phyloP scores from a whole-genome alignment of 23 tunicate species.

The Styela plicata region DNA sequence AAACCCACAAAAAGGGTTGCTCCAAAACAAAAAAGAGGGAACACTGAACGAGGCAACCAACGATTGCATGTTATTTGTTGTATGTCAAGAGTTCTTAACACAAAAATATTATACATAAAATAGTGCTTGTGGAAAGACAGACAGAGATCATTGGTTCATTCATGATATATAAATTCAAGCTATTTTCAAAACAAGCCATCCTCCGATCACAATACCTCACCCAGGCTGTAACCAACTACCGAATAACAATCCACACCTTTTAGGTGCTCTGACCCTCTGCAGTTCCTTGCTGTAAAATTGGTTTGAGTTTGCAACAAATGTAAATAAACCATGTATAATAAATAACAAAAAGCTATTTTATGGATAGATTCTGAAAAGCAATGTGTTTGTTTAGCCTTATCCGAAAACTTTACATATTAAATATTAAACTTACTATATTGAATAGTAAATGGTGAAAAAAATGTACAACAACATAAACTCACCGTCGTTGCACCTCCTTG shows the following conservation, averaged over 20 bases:
- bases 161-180: constrained; percentile 44
- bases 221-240: constrained; percentile 23
- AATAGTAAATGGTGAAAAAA: too few species aligned
- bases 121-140: constrained; percentile 35
- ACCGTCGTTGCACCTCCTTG: background rate
- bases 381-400: too few species aligned
- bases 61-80: constrained; percentile 24
- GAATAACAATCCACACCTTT: constrained; percentile 19
- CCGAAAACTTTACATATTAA: too few species aligned
- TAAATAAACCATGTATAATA: background rate
- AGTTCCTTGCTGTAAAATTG: constrained; percentile 33
- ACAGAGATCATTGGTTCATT: constrained; percentile 36
- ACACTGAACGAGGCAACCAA: constrained; percentile 23
- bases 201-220: constrained; percentile 35
- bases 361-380: too few species aligned
- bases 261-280: constrained; percentile 24
- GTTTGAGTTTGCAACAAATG: background rate
- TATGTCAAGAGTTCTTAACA: constrained; percentile 21
- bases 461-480: too few species aligned
- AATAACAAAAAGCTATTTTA: too few species aligned
- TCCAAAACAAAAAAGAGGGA: constrained; percentile 23
- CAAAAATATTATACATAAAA: background rate
- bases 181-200: constrained; percentile 45
- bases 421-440: too few species aligned
- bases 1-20: background rate